These are phyloP conservation scores for Branchellion lobata DNA, from an alignment of 2,888 invertebrate species.

Conservation along the genomic window DNA sequence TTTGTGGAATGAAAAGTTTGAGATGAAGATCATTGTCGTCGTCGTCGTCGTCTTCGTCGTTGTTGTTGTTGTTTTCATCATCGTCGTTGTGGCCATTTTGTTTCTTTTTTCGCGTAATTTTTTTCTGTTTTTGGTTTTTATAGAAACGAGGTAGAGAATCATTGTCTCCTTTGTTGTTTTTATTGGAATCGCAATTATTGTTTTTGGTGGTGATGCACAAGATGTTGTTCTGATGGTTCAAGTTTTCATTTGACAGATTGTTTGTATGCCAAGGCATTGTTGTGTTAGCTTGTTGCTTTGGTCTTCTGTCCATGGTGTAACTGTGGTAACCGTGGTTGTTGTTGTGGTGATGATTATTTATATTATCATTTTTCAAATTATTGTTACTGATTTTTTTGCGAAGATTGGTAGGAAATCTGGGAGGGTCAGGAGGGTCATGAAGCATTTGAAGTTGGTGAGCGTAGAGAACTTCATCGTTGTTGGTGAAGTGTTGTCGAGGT, in stretches of 20 bases:
- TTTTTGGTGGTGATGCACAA: not conserved
- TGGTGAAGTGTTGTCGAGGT: not conserved
- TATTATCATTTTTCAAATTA: no score
- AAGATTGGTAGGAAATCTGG: slow-evolving; percentile 3
- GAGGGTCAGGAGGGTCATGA: slow-evolving; percentile 1
- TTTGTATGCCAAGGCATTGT: not conserved
- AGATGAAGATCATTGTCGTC: slow-evolving; percentile 16
- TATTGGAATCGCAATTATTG: no score
- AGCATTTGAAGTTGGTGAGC: not conserved
- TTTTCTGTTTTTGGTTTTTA: not conserved
- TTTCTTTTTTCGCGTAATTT: no score
- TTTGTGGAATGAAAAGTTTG: slow-evolving; percentile 12
- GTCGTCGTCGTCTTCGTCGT: not conserved
- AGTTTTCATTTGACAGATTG: not conserved
- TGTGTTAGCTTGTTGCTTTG: not conserved
- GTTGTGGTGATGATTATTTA: not conserved
- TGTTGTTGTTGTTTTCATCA: not conserved
- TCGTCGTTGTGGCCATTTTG: no score
- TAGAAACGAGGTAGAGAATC: not conserved
- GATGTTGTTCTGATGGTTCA: not conserved
- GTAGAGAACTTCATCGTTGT: not conserved
- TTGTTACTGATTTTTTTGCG: not conserved
- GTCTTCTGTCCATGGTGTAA: slow-evolving; percentile 6
- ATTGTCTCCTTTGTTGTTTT: not conserved
- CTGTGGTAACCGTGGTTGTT: not conserved